Evolutionary conservation across 1,140 invertebrate genomes (phyloP).

Genomic region (Papilio polytes): DNA sequence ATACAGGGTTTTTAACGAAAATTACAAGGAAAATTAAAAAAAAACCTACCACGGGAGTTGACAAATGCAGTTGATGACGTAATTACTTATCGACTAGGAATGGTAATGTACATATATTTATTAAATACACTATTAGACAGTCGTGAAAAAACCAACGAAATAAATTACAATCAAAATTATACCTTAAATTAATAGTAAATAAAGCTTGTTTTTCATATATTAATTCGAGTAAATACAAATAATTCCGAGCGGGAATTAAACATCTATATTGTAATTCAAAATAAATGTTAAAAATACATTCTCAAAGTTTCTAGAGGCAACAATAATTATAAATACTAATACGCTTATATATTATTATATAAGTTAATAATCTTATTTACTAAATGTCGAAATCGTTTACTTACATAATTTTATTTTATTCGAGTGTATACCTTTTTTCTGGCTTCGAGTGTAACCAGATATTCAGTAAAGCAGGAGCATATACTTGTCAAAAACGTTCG

Average conservation of each 20-base stretch:
- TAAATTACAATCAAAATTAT: not conserved
- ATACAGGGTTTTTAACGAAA: conserved; percentile 70
- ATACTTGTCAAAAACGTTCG: not conserved
- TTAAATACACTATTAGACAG: not conserved
- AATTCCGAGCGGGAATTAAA: not conserved
- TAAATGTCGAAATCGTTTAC: conserved; percentile 7
- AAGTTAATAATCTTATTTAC: conserved; percentile 8
- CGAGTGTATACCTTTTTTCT: conserved; percentile 31
- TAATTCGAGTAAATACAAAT: conserved; percentile 10
- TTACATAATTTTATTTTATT: conserved; percentile 26
- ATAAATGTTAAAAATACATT: not conserved
- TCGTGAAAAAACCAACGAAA: conserved; percentile 3
- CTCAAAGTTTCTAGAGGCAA: not conserved
- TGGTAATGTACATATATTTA: conserved; percentile 46
- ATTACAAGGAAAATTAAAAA: conserved; percentile 45
- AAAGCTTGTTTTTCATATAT: conserved; percentile 32
- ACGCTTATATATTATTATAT: not conserved
- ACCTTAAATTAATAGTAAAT: conserved; percentile 21
- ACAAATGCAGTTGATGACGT: conserved; percentile 65
- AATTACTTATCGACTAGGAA: conserved; percentile 64
- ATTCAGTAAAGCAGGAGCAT: not conserved
- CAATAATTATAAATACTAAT: not conserved
- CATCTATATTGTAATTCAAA: not conserved
- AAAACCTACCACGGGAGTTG: conserved; percentile 53
- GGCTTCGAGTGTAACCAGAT: not conserved